phyloP scores from a whole-genome alignment of 2,797 vertebrate species.

The Prionace glauca region DNA sequence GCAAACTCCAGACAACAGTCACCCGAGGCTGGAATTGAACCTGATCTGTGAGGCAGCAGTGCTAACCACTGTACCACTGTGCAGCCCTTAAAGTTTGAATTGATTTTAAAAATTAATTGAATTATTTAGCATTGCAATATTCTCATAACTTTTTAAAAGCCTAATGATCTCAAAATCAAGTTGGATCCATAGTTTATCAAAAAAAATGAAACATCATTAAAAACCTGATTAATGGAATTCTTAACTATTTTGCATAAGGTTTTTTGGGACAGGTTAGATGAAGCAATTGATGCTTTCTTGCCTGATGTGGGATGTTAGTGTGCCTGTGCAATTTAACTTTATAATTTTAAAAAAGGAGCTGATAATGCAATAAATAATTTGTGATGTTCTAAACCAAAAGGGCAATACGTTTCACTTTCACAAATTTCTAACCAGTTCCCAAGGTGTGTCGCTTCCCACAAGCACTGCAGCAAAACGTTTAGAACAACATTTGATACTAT shows the following conservation, averaged over 20 bases:
- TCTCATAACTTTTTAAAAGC: neutral
- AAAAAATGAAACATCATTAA: neutral
- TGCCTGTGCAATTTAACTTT: neutral
- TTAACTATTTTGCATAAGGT: too few species aligned
- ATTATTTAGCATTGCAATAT: neutral
- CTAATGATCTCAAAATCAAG: neutral
- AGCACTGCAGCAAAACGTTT: neutral
- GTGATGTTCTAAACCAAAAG: neutral
- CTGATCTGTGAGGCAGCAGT: too few species aligned
- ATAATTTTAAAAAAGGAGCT: neutral
- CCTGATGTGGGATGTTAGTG: neutral
- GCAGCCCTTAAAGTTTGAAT: neutral
- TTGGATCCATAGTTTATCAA: neutral
- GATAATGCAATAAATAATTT: neutral
- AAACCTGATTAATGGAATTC: too few species aligned
- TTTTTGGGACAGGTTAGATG: neutral
- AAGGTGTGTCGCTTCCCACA: neutral
- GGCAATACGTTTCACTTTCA: neutral
- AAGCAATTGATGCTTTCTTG: neutral
- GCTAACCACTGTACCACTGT: too few species aligned
- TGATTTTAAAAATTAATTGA: neutral
- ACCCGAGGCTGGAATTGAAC: too few species aligned
- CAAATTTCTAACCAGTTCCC: neutral
- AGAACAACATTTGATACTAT: neutral
- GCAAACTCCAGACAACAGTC: too few species aligned